Evolutionary conservation across 2,797 vertebrate genomes (phyloP).

Genomic region (Caiman crocodilus): DNA sequence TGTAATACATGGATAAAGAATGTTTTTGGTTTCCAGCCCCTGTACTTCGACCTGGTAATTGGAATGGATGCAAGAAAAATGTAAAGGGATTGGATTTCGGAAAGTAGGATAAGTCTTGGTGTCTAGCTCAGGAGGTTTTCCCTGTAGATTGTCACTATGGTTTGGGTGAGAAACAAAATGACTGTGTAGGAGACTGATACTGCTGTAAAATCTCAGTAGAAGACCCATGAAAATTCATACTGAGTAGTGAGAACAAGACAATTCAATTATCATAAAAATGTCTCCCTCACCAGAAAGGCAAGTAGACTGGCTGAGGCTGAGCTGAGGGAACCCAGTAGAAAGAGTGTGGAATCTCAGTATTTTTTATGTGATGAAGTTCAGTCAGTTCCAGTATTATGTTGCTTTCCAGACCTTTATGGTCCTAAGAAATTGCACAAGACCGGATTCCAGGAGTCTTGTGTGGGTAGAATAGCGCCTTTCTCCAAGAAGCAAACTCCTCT

Average conservation of each 20-base stretch:
- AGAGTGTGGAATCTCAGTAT: not conserved
- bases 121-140: not conserved
- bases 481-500: not conserved
- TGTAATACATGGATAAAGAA: not conserved
- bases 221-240: not conserved
- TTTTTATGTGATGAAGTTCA: not conserved
- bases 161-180: not conserved
- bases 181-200: not conserved
- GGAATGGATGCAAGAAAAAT: not conserved
- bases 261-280: not conserved
- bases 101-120: rapidly evolving
- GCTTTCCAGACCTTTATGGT: not conserved
- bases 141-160: rapidly evolving
- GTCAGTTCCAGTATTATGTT: not conserved
- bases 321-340: not conserved
- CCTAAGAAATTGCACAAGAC: not conserved
- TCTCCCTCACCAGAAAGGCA: not conserved
- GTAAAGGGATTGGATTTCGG: not conserved
- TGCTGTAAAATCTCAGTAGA: not conserved
- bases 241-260: rapidly evolving
- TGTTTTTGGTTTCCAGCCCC: not conserved
- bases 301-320: rapidly evolving
- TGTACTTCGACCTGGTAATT: not conserved
- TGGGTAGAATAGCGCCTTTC: not conserved
- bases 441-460: rapidly evolving